Base-by-base conservation (phyloP, 2,888 invertebrate species). In the Pandemis cinnamomeana region DNA sequence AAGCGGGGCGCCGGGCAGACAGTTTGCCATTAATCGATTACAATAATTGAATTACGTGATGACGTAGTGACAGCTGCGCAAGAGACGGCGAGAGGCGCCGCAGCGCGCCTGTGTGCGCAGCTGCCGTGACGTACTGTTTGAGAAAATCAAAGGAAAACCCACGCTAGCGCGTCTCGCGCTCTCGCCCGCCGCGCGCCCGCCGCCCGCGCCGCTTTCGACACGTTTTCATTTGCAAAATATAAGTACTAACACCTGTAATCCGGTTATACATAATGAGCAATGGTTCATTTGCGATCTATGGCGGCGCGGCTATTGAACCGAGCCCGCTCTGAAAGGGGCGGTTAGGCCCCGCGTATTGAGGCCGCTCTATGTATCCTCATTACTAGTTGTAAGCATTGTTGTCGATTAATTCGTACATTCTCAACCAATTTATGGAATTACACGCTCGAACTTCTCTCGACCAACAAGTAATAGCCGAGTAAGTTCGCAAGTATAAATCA, bases 61-160 rank as follows among this genome's bases (percentile, higher is more conserved):
- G 91, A 91, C 92, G 91, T 88, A 87, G 86, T 80, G 87, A 84
- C 92, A 92, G 91, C 90, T 91, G 91, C 89, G 89, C 89, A 88
- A 88, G 89, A 70, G 71, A 64, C 64, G 71, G 64, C 72, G 73
- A 70, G 63, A 70, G 73, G 70, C 91, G 87, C 78, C 84, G 79
- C 78, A 78, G 74, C 77, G 63, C 72, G 75, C 76, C 81, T 87
- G 88, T 91, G 81, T 91, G 86, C 87, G 86, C 92, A 92, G 90
- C 88, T 92, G 92, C 78, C 76, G 84, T 87, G 87, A 86, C 87
- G 86, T 81, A 83, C 83, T 88, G 85, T 88, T 84, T 85, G 85
- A 84, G 86, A 85, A 92, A 92, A 92, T 91, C 91, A 91, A 89
- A 91, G 89, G 86, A 90, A 87, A 87, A 87, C 86, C 88, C 90